Evolutionary conservation across 2,888 invertebrate species (phyloP).

Genomic region (Dinocampus coccinellae): DNA sequence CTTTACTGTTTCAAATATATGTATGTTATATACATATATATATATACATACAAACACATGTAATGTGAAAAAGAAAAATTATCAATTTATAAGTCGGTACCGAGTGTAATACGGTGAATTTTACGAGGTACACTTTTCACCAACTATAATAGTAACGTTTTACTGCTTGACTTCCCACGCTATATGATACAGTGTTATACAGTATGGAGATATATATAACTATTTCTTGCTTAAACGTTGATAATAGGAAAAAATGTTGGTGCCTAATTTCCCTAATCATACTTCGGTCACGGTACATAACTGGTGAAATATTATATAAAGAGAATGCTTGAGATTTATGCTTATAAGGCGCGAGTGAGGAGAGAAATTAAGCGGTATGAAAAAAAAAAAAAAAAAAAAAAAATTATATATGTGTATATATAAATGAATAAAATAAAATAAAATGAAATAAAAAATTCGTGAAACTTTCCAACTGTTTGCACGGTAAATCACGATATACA

Average conservation of each 20-base stretch:
- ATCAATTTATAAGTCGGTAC: constrained; percentile 22
- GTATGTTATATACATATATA: not conserved
- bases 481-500: constrained; percentile 9
- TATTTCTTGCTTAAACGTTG: constrained; percentile 6
- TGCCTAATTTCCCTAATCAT: constrained; percentile 43
- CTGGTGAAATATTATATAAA: constrained; percentile 11
- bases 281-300: constrained; percentile 39
- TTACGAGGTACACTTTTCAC: constrained; percentile 19
- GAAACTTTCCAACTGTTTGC: not conserved
- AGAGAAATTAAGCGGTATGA: not conserved
- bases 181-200: constrained; percentile 26
- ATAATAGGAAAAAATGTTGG: constrained; percentile 31
- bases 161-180: constrained; percentile 44
- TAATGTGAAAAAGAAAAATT: constrained; percentile 8
- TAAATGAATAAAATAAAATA: no score
- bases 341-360: constrained; percentile 36
- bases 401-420: no score
- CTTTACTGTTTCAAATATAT: not conserved
- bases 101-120: constrained; percentile 3
- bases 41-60: not conserved
- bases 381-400: not conserved
- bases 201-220: not conserved
- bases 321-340: constrained; percentile 17
- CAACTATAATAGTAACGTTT: constrained; percentile 11
- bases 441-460: not conserved